These are phyloP conservation scores for Chironex yamaguchii DNA, from an alignment of 30 jellyfish, hydroid and myxozoan genomes.

Conservation along the genomic window DNA sequence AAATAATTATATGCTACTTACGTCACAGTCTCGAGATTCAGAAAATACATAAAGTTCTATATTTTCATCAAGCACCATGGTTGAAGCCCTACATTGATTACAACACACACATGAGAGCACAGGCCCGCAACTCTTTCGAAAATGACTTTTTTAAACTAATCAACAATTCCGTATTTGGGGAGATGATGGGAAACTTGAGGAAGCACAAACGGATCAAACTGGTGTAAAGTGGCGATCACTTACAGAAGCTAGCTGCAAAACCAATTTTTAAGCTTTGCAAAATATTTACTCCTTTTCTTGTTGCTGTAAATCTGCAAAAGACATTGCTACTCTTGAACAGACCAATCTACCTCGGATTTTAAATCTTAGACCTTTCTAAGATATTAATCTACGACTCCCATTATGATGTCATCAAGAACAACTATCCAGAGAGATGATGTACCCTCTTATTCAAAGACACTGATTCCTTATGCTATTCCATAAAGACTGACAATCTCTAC, in stretches of 20 bases:
- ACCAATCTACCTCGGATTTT: slow-evolving; percentile 66
- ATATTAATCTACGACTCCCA: slow-evolving; percentile 69
- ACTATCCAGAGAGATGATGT: slow-evolving; percentile 10
- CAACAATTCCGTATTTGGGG: slow-evolving; percentile 71
- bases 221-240: neutral
- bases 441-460: slow-evolving; percentile 72
- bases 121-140: slow-evolving; percentile 60
- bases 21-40: slow-evolving; percentile 25
- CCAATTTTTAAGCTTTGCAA: slow-evolving; percentile 50
- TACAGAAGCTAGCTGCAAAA: slow-evolving; percentile 20
- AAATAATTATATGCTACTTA: slow-evolving; percentile 48
- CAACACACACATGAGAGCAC: slow-evolving; percentile 36
- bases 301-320: no score
- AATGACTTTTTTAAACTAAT: slow-evolving; percentile 70
- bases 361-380: slow-evolving; percentile 66
- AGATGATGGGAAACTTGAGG: slow-evolving; percentile 71
- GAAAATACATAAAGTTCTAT: slow-evolving; percentile 55
- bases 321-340: slow-evolving; percentile 20
- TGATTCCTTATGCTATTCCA: no score
- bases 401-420: slow-evolving; percentile 45
- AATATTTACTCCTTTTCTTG: neutral
- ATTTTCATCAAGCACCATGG: slow-evolving; percentile 63
- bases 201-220: slow-evolving; percentile 52
- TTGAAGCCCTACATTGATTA: slow-evolving; percentile 53
- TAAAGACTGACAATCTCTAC: no score